Evolutionary conservation across 2,113 vertebrate species (phyloP).

Genomic region (Scatophagus argus): DNA sequence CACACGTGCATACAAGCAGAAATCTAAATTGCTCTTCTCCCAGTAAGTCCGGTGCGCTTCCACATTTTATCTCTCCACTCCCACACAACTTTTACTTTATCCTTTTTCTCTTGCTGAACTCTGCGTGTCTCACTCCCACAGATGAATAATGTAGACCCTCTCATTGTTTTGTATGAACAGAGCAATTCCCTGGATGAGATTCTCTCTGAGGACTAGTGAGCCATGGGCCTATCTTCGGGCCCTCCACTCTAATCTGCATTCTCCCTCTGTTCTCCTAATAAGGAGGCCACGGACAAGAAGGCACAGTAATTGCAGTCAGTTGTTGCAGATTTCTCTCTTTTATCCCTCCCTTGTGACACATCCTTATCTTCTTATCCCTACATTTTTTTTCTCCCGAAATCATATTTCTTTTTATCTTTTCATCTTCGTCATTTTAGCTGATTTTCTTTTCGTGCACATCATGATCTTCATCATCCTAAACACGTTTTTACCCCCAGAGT

Average conservation of each 20-base stretch:
- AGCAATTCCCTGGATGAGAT: slow-evolving; percentile 58
- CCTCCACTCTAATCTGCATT: slow-evolving; percentile 67
- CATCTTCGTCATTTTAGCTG: not conserved
- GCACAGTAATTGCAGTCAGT: slow-evolving; percentile 62
- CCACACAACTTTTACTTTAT: slow-evolving; percentile 9
- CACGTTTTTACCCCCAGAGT: slow-evolving; percentile 24
- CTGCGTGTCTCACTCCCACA: slow-evolving; percentile 1
- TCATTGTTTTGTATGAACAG: slow-evolving; percentile 68
- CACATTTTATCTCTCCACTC: slow-evolving; percentile 10
- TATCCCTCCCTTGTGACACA: slow-evolving; percentile 53
- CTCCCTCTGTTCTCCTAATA: slow-evolving; percentile 74
- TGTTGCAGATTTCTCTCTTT: slow-evolving; percentile 61
- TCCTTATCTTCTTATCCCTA: slow-evolving; percentile 19
- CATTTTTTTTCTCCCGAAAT: slow-evolving; percentile 14
- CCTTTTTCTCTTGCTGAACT: not conserved
- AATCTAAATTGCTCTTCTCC: slow-evolving; percentile 19
- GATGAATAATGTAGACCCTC: slow-evolving; percentile 70
- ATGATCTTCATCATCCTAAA: slow-evolving; percentile 24
- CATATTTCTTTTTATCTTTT: slow-evolving; percentile 47
- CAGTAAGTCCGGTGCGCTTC: not conserved
- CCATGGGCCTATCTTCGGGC: slow-evolving; percentile 69
- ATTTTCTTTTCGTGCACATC: slow-evolving; percentile 5
- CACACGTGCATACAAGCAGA: not conserved
- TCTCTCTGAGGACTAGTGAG: slow-evolving; percentile 61
- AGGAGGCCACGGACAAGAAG: slow-evolving; percentile 54